Evolutionary conservation across 2,113 vertebrate species (phyloP).

Genomic region (Jacana jacana): DNA sequence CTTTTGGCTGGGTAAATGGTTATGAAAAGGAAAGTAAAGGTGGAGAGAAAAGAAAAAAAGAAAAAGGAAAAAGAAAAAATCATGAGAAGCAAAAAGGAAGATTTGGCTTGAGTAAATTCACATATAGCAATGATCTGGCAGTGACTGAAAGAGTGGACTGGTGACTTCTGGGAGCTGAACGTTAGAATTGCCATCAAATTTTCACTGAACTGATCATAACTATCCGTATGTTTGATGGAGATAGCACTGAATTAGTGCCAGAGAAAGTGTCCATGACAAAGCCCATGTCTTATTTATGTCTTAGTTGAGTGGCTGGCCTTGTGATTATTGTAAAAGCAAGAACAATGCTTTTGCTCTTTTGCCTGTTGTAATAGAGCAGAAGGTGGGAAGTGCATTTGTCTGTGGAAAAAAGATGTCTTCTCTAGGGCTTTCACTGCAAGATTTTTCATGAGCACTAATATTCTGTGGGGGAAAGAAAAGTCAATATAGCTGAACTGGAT

Average conservation of each 20-base stretch:
- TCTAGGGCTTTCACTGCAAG: neutral
- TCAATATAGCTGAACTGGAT: neutral
- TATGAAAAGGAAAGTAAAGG: neutral
- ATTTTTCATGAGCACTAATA: neutral
- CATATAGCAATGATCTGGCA: neutral
- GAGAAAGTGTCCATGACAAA: neutral
- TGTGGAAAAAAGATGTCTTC: slow-evolving; percentile 14
- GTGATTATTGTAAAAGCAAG: neutral
- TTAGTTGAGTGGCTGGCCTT: neutral
- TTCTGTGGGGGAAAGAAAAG: neutral
- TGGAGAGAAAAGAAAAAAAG: neutral
- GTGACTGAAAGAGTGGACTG: neutral
- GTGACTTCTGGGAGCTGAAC: neutral
- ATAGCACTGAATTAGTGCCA: neutral
- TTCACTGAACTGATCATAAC: neutral
- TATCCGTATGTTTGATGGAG: neutral
- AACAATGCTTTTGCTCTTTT: neutral
- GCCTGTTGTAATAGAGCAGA: neutral
- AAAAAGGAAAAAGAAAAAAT: neutral
- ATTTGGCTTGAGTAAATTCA: neutral
- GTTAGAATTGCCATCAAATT: neutral
- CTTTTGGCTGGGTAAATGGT: neutral
- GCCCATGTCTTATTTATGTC: neutral
- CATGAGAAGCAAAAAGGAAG: neutral
- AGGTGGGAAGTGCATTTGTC: neutral